A percentile compares a stretch with the other conserved stretches of the same genome.
These are phyloP conservation scores for Fulica atra DNA, from an alignment of 2,113 vertebrate genomes.

Conservation along the genomic window DNA sequence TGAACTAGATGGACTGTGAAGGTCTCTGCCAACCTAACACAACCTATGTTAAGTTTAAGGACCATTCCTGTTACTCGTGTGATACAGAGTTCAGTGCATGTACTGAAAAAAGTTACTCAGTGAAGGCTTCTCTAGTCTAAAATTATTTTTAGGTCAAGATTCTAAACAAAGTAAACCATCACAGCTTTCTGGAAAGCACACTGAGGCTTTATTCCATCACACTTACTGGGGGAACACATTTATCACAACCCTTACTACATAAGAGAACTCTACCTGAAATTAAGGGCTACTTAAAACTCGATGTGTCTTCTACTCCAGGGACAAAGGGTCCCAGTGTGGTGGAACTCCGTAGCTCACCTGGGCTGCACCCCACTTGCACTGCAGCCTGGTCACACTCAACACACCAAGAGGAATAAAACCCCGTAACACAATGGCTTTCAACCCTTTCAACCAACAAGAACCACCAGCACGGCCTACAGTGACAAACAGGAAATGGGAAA, in stretches of 20 bases:
- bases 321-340: no score
- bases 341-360: background rate
- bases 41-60: background rate
- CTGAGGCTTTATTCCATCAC: background rate
- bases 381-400: accelerated
- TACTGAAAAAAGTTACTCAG: background rate
- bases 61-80: background rate
- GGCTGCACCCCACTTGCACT: no score
- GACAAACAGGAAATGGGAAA: background rate
- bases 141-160: background rate
- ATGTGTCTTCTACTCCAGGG: background rate
- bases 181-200: background rate
- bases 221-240: background rate
- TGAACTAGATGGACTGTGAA: no score
- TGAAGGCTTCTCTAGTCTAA: background rate
- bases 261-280: background rate
- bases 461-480: background rate
- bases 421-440: background rate
- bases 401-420: background rate
- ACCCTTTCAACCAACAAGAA: background rate
- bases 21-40: no score
- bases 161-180: background rate
- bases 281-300: background rate
- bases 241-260: background rate
- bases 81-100: background rate